Conservation (phyloP, 2,888 invertebrate genomes). For the Falcaria lacertinaria region DNA sequence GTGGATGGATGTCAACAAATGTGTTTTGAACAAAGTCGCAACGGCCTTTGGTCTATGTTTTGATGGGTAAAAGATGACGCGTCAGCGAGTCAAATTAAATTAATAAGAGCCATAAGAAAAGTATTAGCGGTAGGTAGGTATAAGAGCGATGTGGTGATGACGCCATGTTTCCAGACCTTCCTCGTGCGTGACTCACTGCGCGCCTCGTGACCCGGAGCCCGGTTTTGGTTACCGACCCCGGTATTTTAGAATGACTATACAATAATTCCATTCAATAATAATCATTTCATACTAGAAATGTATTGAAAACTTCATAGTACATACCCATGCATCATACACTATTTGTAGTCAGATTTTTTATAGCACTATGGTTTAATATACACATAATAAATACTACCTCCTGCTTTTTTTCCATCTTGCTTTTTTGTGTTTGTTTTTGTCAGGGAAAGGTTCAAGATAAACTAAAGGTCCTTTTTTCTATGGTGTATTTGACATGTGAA, state of each 20-base stretch:
- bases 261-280: not conserved
- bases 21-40: not conserved
- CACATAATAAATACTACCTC: too few relatives aligned
- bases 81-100: too few relatives aligned
- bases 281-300: slow-evolving; percentile 5
- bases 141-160: slow-evolving; percentile 34
- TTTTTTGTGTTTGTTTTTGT: too few relatives aligned
- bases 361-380: too few relatives aligned
- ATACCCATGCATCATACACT: not conserved
- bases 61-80: too few relatives aligned
- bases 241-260: not conserved
- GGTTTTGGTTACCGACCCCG: slow-evolving; percentile 53
- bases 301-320: not conserved
- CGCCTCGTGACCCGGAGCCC: slow-evolving; percentile 64
- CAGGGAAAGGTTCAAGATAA: too few relatives aligned
- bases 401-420: too few relatives aligned
- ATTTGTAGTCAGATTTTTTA: not conserved
- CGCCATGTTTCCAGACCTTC: slow-evolving; percentile 70
- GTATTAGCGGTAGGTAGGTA: not conserved
- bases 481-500: too few relatives aligned
- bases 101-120: too few relatives aligned
- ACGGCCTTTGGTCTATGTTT: too few relatives aligned
- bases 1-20: not conserved
- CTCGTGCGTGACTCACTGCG: slow-evolving; percentile 65
- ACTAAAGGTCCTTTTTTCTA: too few relatives aligned